Evolutionary conservation across 2,113 vertebrate genomes (phyloP).

Genomic region (Chlorodrepanis virens): DNA sequence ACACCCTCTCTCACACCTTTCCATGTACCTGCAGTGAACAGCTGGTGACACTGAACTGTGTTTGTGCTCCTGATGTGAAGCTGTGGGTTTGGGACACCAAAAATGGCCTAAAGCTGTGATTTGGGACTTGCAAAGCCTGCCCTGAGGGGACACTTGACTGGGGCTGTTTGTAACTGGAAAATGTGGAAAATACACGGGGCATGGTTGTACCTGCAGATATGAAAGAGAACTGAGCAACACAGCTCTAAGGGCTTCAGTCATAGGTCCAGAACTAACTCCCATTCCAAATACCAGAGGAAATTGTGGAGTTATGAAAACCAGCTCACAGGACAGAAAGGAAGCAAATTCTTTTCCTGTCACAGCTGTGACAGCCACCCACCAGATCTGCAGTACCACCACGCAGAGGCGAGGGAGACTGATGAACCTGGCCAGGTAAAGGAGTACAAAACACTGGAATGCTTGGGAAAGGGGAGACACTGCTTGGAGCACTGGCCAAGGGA

Average conservation of each 20-base stretch:
- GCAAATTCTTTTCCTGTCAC: background rate
- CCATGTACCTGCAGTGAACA: background rate
- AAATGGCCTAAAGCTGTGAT: background rate
- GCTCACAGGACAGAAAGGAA: background rate
- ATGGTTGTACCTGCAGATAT: background rate
- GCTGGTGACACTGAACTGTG: background rate
- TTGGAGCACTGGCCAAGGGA: background rate
- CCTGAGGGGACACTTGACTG: background rate
- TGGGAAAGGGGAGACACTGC: background rate
- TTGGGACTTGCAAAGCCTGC: background rate
- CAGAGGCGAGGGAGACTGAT: background rate
- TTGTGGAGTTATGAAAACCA: background rate
- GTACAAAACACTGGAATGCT: background rate
- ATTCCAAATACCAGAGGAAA: background rate
- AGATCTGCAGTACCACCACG: background rate
- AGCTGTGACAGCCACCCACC: background rate
- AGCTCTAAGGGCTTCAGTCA: background rate
- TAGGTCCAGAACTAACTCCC: background rate
- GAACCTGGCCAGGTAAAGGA: background rate
- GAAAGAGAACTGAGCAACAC: background rate
- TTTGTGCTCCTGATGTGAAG: background rate
- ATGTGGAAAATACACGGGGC: fast-evolving
- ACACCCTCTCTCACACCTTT: background rate
- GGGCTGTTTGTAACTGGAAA: background rate
- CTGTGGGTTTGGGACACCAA: background rate